Evolutionary conservation across 2,797 vertebrate genomes (phyloP).

Genomic region (Galago senegalensis): DNA sequence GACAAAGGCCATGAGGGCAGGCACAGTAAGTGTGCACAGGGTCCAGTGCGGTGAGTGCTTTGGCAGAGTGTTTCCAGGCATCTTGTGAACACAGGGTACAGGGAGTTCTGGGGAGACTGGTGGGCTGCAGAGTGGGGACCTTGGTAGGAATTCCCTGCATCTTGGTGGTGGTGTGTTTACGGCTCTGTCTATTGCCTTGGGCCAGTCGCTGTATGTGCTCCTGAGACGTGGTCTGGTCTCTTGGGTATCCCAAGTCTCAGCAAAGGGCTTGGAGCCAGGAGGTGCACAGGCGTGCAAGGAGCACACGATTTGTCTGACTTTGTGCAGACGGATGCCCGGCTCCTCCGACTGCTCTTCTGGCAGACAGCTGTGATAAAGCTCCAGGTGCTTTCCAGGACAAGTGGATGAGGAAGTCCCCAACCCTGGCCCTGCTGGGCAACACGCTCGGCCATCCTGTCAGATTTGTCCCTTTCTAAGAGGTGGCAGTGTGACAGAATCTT

Average conservation of each 20-base stretch:
- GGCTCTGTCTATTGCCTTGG: background rate
- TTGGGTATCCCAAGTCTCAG: background rate
- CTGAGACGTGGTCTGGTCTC: fast-evolving
- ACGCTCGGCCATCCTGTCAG: background rate
- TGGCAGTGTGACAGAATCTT: background rate
- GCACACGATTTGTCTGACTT: background rate
- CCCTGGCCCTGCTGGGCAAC: fast-evolving
- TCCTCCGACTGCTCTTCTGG: background rate
- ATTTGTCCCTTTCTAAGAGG: no score
- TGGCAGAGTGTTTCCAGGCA: background rate
- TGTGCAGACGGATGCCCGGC: background rate
- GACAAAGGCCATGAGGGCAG: background rate
- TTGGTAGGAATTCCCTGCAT: background rate
- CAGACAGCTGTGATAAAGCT: background rate
- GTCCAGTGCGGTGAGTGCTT: background rate
- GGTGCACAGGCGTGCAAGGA: background rate
- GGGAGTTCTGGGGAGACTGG: background rate
- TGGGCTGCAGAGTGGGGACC: background rate
- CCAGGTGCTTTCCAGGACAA: background rate
- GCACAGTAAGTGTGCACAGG: no score
- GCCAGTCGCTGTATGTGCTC: no score
- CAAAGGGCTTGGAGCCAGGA: no score
- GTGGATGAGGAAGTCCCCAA: background rate
- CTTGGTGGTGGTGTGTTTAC: background rate
- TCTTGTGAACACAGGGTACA: background rate